Conservation (phyloP, 2,888 invertebrate species). For the Lutraria lutraria region DNA sequence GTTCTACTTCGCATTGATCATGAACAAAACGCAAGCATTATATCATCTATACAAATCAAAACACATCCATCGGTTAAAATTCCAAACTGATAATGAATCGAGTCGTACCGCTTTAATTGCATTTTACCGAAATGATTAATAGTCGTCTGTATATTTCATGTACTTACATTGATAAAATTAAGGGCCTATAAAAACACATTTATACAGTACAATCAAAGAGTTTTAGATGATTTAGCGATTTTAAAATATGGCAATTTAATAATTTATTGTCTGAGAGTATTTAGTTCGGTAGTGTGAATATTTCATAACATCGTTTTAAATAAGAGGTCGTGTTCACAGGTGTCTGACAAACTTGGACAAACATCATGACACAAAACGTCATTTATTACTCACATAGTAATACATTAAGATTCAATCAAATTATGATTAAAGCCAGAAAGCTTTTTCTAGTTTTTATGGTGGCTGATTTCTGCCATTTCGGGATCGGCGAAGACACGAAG, state of each 20-base stretch:
- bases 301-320: not conserved
- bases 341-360: not conserved
- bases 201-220: constrained; percentile 17
- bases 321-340: not conserved
- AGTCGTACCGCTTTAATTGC: not conserved
- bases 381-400: not conserved
- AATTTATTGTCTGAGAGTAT: not conserved
- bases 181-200: not conserved
- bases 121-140: constrained; percentile 15
- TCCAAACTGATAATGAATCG: not conserved
- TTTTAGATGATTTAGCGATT: constrained; percentile 5
- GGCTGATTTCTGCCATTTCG: too few relatives aligned
- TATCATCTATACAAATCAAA: constrained; percentile 12
- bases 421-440: not conserved
- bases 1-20: not conserved
- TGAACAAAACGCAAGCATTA: not conserved
- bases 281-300: not conserved
- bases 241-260: not conserved
- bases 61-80: not conserved
- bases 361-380: not conserved
- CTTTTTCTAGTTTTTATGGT: too few relatives aligned
- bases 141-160: not conserved
- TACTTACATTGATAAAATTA: not conserved
- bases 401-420: not conserved
- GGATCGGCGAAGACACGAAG: too few relatives aligned